Evolutionary conservation across 2,888 invertebrate species (phyloP).

Genomic region (Hydropsyche betteni): DNA sequence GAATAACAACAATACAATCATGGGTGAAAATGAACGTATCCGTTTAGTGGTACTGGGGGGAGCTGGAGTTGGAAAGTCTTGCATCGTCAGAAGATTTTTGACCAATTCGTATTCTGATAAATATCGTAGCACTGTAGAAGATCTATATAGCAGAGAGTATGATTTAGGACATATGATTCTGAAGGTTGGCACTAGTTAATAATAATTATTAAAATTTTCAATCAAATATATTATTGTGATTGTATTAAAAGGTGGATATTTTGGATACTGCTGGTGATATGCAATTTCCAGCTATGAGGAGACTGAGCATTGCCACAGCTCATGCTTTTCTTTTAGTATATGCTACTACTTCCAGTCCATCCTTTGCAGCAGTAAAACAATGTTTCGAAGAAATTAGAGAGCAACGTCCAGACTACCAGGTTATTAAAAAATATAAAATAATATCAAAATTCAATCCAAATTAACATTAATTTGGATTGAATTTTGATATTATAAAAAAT

Average conservation of each 20-base stretch:
- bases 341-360: constrained; percentile 77
- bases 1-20: constrained; percentile 54
- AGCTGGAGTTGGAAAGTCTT: constrained; percentile 85
- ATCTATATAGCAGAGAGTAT: constrained; percentile 86
- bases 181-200: constrained; percentile 62
- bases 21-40: constrained; percentile 81
- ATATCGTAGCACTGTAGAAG: constrained; percentile 88
- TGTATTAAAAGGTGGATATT: constrained; percentile 71
- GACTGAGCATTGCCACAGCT: constrained; percentile 86
- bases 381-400: constrained; percentile 86
- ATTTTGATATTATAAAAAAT: no score
- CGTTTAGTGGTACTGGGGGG: constrained; percentile 86
- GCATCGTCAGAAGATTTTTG: constrained; percentile 82
- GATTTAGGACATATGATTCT: constrained; percentile 77
- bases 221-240: constrained; percentile 11
- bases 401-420: constrained; percentile 77
- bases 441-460: neutral
- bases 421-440: constrained; percentile 52
- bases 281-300: constrained; percentile 90
- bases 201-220: neutral
- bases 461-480: no score
- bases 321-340: constrained; percentile 90
- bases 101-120: constrained; percentile 82
- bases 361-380: constrained; percentile 77
- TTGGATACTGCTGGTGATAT: constrained; percentile 86